Base-by-base conservation (phyloP, 1,140 invertebrate species). In the Archivesica marissinica region DNA sequence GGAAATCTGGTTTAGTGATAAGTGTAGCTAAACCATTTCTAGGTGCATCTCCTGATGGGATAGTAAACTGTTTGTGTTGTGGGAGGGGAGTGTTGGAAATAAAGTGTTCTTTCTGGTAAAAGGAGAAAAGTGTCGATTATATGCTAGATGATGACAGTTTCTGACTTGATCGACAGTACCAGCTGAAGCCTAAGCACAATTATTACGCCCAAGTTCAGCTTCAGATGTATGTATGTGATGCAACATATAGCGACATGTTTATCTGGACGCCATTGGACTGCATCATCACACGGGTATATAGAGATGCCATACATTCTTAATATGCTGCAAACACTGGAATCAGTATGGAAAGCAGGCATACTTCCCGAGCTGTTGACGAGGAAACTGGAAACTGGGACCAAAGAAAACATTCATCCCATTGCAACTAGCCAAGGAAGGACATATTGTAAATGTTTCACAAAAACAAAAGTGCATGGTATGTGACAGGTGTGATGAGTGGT, bases 121-220 rank as follows among this genome's bases (percentile, higher is more conserved):
- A 64, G n/a, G n/a, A n/a, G n/a, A n/a, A n/a, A n/a, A n/a, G n/a
- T n/a, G n/a, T n/a, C n/a, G n/a, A n/a, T n/a, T n/a, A n/a, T n/a
- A n/a, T n/a, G n/a, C n/a, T n/a, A n/a, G n/a, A n/a, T n/a, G n/a
- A n/a, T n/a, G n/a, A n/a, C n/a, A n/a, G n/a, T n/a, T n/a, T n/a
- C n/a, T n/a, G n/a, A n/a, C n/a, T n/a, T n/a, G n/a, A n/a, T n/a
- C n/a, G n/a, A n/a, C n/a, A n/a, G n/a, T n/a, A n/a, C n/a, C n/a
- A 61, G 38, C 23, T 83, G 23, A 83, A 83, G 59, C 33, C 2
- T 11, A 61, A 20, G 15, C 80, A 75, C 66, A 56, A 72, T 44
- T 83, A 74, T 38, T 83, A 75, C 80, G 47, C n/a, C 47, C 80
- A 83, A 59, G 41, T 83, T 0, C 80, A 83, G 39, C 35, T 83